These are phyloP conservation scores for Rallus crepitans DNA, from an alignment of 2,797 vertebrate genomes.

Conservation along the genomic window DNA sequence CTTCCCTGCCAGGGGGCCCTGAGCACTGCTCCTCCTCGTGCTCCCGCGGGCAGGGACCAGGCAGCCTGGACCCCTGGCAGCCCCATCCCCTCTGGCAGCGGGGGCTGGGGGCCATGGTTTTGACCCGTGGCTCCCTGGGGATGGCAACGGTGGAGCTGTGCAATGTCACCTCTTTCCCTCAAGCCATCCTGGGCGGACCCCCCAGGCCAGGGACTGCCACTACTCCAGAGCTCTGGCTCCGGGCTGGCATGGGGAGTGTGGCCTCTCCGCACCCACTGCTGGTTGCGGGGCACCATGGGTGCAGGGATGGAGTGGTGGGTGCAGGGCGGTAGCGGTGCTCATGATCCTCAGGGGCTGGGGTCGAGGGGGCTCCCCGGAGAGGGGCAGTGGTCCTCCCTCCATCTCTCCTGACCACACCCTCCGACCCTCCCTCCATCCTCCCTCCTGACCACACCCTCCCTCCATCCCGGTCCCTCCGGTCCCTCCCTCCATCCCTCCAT, in stretches of 20 bases:
- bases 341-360: neutral
- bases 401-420: neutral
- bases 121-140: neutral
- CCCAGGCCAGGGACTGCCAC: neutral
- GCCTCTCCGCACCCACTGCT: neutral
- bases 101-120: neutral
- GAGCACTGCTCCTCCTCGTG: neutral
- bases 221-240: neutral
- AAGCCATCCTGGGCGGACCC: too few species aligned
- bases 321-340: too few species aligned
- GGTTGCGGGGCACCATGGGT: neutral
- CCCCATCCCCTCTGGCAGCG: neutral
- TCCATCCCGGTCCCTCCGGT: conserved; percentile 72
- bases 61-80: neutral
- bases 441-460: conserved; percentile 30
- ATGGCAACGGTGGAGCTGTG: neutral
- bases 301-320: neutral
- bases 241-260: neutral
- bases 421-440: neutral
- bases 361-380: neutral
- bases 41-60: neutral
- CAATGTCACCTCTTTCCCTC: neutral
- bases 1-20: neutral
- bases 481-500: conserved; percentile 40
- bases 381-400: neutral